Percentiles rank a stretch among this genome's conserved stretches.
These are phyloP conservation scores for Octonoba sinensis DNA, from an alignment of 2,888 invertebrate genomes.

Conservation along the genomic window DNA sequence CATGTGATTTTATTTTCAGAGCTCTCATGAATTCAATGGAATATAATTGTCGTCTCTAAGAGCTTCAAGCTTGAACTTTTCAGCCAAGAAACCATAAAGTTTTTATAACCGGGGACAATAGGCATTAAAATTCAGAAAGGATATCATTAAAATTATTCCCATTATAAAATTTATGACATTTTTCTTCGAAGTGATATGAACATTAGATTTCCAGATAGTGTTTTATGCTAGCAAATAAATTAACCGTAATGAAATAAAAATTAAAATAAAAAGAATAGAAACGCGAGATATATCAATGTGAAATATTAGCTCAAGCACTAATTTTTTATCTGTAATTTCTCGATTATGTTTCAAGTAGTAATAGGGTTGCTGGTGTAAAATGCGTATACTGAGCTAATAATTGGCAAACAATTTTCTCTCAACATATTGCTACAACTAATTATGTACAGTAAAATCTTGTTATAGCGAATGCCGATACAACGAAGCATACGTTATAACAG, in stretches of 20 bases:
- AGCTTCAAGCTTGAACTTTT: constrained; percentile 5
- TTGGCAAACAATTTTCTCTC: no score
- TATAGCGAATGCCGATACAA: no score
- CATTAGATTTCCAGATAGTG: constrained; percentile 25
- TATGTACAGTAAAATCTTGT: no score
- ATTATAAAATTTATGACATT: constrained; percentile 23
- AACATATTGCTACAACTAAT: no score
- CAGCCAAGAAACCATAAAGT: constrained; percentile 1
- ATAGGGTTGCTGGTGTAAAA: no score
- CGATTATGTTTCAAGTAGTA: no score
- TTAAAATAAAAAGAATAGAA: no score
- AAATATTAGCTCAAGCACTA: no score
- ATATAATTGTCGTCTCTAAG: constrained; percentile 28
- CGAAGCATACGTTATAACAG: no score
- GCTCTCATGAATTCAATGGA: constrained; percentile 34
- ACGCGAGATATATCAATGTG: no score
- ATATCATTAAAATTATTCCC: constrained; percentile 46
- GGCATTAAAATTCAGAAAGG: constrained; percentile 46
- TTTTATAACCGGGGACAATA: constrained; percentile 36
- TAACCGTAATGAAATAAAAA: neutral
- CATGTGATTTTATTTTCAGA: constrained; percentile 45
- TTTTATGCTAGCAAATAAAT: constrained; percentile 31
- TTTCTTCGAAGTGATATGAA: constrained; percentile 31
- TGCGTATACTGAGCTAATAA: no score
- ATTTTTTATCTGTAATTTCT: no score